phyloP scores from a whole-genome alignment of 1,140 invertebrate genomes.

The Lysiphlebus fabarum region DNA sequence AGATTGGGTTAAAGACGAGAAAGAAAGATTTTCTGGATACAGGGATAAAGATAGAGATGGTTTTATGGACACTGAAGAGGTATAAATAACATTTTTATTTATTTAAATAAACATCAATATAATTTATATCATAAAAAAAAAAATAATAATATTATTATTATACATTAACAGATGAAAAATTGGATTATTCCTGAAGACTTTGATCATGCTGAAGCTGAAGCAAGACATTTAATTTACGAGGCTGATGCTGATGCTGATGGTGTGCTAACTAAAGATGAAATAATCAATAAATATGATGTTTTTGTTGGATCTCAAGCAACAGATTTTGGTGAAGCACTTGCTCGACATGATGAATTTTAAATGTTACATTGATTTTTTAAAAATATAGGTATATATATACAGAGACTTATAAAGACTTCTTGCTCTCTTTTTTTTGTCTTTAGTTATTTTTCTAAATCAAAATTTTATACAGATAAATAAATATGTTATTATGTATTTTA shows the following conservation, averaged over 20 bases:
- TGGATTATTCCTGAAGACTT: constrained; percentile 97
- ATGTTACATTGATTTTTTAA: background rate
- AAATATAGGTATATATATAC: no score
- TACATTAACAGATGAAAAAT: constrained; percentile 63
- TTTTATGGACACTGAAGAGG: constrained; percentile 82
- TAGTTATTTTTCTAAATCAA: background rate
- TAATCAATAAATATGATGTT: constrained; percentile 92
- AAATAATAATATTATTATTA: constrained; percentile 20
- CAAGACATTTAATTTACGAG: constrained; percentile 92
- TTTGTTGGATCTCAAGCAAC: constrained; percentile 99
- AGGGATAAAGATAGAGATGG: constrained; percentile 86
- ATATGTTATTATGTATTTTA: background rate
- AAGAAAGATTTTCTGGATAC: constrained; percentile 84
- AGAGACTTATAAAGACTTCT: background rate
- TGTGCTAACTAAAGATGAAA: constrained; percentile 86
- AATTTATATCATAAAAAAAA: constrained; percentile 14
- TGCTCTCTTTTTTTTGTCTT: background rate
- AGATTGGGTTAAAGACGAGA: constrained; percentile 93
- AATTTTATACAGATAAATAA: background rate
- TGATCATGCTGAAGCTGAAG: constrained; percentile 94
- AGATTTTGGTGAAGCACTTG: constrained; percentile 94
- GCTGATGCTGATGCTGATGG: constrained; percentile 89
- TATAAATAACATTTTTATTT: constrained; percentile 37
- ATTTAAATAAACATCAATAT: constrained; percentile 12
- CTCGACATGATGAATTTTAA: constrained; percentile 92